Conservation (phyloP, 1,140 invertebrate species). For the Bombus sibiricus region DNA sequence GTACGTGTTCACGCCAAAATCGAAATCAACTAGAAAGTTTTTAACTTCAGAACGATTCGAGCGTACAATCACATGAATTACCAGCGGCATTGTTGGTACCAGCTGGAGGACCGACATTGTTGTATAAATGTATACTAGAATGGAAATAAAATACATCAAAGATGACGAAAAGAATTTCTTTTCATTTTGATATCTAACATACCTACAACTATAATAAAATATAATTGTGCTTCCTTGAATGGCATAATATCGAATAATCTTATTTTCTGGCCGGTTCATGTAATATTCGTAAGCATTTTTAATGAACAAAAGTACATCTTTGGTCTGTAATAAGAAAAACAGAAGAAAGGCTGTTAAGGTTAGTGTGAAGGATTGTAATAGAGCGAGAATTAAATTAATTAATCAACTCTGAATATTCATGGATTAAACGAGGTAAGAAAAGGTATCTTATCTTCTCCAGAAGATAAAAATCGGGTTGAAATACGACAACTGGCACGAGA, state of each 20-base stretch:
- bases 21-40: background rate
- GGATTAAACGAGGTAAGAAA: background rate
- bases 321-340: background rate
- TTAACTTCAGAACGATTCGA: background rate
- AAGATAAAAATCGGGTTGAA: background rate
- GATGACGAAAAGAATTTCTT: background rate
- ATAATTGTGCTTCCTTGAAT: background rate
- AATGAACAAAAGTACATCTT: background rate
- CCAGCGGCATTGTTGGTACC: background rate
- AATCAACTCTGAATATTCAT: background rate
- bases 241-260: background rate
- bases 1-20: background rate
- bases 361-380: too few relatives aligned
- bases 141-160: background rate
- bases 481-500: background rate
- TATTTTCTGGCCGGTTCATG: background rate
- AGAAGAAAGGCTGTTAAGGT: background rate
- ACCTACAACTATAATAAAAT: background rate
- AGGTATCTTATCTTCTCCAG: background rate
- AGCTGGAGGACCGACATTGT: background rate
- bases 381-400: background rate
- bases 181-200: background rate
- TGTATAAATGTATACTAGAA: too few relatives aligned
- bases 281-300: background rate
- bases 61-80: background rate